Evolutionary conservation across 1,140 invertebrate genomes (phyloP).

Genomic region (Cheumatopsyche charites): DNA sequence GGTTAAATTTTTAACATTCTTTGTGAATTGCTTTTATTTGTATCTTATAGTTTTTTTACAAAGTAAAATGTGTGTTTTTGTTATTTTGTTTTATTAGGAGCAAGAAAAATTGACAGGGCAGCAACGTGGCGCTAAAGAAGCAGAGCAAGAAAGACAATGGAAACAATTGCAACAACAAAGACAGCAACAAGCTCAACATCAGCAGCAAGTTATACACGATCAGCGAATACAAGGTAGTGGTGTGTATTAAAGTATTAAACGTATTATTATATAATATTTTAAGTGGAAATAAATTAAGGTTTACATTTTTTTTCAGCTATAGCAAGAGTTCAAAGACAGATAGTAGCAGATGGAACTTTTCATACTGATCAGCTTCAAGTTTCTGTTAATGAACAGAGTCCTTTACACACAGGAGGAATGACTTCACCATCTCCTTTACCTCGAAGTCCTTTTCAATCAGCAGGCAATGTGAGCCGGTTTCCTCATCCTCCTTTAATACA

Average conservation of each 20-base stretch:
- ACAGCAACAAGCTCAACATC: slow-evolving; percentile 80
- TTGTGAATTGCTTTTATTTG: too few species aligned
- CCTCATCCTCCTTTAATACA: slow-evolving; percentile 39
- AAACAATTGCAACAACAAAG: slow-evolving; percentile 82
- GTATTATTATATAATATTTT: slow-evolving; percentile 18
- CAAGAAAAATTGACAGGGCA: slow-evolving; percentile 69
- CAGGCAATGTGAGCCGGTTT: slow-evolving; percentile 25
- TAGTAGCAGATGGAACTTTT: slow-evolving; percentile 56
- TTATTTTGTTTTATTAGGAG: slow-evolving; percentile 61
- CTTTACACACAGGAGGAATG: slow-evolving; percentile 39
- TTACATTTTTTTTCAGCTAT: slow-evolving; percentile 56
- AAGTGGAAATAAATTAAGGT: neutral
- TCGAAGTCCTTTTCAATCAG: slow-evolving; percentile 41
- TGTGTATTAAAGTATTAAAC: too few species aligned
- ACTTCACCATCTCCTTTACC: slow-evolving; percentile 44
- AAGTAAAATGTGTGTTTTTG: slow-evolving; percentile 11
- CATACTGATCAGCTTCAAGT: slow-evolving; percentile 65
- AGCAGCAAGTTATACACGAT: slow-evolving; percentile 79
- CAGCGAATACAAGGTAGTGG: slow-evolving; percentile 75
- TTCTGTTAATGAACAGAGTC: slow-evolving; percentile 53
- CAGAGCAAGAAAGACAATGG: slow-evolving; percentile 86
- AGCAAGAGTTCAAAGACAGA: slow-evolving; percentile 63
- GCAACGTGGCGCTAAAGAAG: slow-evolving; percentile 68
- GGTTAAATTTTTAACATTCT: too few species aligned
- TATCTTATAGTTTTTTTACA: neutral